Conservation (phyloP, 2,888 invertebrate genomes). For the Glaucopsyche alexis region DNA sequence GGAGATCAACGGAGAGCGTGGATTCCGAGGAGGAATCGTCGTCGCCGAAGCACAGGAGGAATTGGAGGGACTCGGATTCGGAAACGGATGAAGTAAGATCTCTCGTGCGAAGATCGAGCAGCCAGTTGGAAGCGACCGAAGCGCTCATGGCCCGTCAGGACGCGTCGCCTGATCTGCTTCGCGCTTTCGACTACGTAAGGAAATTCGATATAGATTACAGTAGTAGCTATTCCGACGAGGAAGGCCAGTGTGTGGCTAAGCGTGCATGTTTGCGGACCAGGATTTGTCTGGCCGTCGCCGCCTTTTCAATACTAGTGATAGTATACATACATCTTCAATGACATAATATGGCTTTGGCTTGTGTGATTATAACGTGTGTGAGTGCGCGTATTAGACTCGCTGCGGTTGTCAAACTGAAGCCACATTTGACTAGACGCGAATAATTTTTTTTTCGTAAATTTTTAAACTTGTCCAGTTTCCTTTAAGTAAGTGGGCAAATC, state of each 20-base stretch:
- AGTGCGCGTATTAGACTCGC: slow-evolving; percentile 57
- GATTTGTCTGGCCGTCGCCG: slow-evolving; percentile 71
- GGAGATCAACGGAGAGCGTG: slow-evolving; percentile 68
- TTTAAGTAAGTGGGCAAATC: no score
- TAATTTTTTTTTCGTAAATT: background rate
- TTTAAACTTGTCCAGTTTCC: background rate
- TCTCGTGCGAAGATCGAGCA: slow-evolving; percentile 81
- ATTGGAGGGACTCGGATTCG: slow-evolving; percentile 80
- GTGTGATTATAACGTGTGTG: slow-evolving; percentile 66
- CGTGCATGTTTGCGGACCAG: slow-evolving; percentile 65
- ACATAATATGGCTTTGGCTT: slow-evolving; percentile 69
- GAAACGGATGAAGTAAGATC: slow-evolving; percentile 83
- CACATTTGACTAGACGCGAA: background rate
- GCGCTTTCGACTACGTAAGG: slow-evolving; percentile 77
- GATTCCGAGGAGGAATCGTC: slow-evolving; percentile 66
- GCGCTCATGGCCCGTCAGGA: slow-evolving; percentile 75
- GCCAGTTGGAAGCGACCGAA: slow-evolving; percentile 82
- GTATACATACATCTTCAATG: slow-evolving; percentile 75
- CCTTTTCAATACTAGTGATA: slow-evolving; percentile 72
- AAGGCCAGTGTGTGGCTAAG: slow-evolving; percentile 48
- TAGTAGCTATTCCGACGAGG: slow-evolving; percentile 55
- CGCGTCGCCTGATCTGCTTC: slow-evolving; percentile 69
- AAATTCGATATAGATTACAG: slow-evolving; percentile 69
- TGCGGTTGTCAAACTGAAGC: slow-evolving; percentile 64
- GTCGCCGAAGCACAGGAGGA: slow-evolving; percentile 62